Conservation (phyloP, 2,113 vertebrate genomes). For the Saccopteryx leptura region DNA sequence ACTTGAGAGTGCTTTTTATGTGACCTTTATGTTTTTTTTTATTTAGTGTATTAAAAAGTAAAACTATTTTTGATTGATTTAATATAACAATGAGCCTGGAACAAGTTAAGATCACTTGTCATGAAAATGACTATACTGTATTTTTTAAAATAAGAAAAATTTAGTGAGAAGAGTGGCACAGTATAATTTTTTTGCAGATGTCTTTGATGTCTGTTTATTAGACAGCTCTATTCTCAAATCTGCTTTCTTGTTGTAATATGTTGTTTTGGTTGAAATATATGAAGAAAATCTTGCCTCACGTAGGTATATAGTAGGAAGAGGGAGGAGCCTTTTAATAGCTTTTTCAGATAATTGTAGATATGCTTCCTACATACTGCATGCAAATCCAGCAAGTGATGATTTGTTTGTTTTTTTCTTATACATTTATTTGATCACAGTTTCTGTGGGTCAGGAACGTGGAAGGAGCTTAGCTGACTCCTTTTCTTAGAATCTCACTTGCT, state of each 20-base stretch:
- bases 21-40: not conserved
- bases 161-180: not conserved
- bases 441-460: not conserved
- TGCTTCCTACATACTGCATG: not conserved
- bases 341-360: conserved; percentile 10
- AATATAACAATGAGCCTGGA: not conserved
- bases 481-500: not conserved
- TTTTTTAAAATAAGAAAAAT: conserved; percentile 22
- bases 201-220: not conserved
- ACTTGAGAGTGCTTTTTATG: not conserved
- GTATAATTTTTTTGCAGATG: not conserved
- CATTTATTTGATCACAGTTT: not conserved
- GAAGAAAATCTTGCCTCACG: not conserved
- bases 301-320: not conserved
- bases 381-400: not conserved
- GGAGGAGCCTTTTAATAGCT: not conserved
- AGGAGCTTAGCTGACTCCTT: not conserved
- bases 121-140: not conserved
- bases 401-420: not conserved
- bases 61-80: conserved; percentile 2
- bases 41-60: conserved; percentile 1
- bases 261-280: conserved; percentile 19
- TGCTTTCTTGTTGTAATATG: not conserved
- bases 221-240: not conserved
- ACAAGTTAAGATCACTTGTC: not conserved